These are phyloP conservation scores for Lepidocolaptes lacrymiger DNA, from an alignment of 2,797 vertebrate genomes.

Conservation along the genomic window DNA sequence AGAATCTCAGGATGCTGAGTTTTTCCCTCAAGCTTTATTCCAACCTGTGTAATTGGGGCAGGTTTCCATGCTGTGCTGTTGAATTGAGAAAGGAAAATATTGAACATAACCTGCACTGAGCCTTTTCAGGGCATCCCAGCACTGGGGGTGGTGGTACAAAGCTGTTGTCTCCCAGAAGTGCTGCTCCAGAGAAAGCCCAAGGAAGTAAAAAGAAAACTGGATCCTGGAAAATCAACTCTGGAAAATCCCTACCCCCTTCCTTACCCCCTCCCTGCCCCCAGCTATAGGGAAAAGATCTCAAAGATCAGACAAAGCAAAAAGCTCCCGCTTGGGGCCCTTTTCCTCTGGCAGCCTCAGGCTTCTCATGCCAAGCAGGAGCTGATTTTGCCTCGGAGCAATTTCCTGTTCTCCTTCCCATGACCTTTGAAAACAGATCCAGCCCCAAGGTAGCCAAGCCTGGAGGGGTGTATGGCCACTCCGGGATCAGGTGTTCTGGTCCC, in stretches of 20 bases:
- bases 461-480: fast-evolving
- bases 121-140: not conserved
- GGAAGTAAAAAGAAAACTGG: not conserved
- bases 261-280: not conserved
- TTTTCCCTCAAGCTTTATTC: slow-evolving; percentile 7
- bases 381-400: not conserved
- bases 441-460: fast-evolving
- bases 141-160: fast-evolving
- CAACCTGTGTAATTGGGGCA: slow-evolving; percentile 25
- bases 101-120: not conserved
- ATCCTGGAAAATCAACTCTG: not conserved
- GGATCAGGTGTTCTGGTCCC: not conserved
- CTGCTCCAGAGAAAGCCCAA: not conserved
- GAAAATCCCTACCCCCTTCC: not conserved
- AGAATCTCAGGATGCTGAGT: not conserved
- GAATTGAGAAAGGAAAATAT: not conserved
- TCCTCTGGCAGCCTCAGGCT: not conserved
- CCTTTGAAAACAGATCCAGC: not conserved
- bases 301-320: not conserved
- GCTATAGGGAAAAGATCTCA: not conserved
- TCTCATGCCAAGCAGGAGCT: not conserved
- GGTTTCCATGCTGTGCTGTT: not conserved
- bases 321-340: not conserved
- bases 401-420: not conserved
- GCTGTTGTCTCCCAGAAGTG: not conserved